A percentile compares a stretch with the other conserved stretches of the same genome.
Evolutionary conservation across 2,113 vertebrate genomes (phyloP).

Genomic region (Podarcis raffonei): DNA sequence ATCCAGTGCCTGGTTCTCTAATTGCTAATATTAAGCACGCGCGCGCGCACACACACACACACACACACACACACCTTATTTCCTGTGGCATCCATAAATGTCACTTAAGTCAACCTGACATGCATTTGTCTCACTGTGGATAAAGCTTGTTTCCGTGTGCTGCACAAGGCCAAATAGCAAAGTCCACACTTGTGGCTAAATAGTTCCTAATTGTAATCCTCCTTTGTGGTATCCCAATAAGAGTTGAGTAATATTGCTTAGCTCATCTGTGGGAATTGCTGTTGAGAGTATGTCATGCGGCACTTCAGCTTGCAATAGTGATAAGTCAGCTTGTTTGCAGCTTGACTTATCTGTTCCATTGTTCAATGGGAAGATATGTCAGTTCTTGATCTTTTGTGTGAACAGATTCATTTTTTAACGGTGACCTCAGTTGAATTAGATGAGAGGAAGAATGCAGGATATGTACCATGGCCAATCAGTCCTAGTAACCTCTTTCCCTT

Average conservation of each 20-base stretch:
- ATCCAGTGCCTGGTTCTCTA: not conserved
- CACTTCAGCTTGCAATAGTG: conserved; percentile 5
- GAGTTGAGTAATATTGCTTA: not conserved
- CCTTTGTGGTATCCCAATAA: not conserved
- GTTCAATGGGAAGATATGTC: not conserved
- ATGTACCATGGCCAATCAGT: not conserved
- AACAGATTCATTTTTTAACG: conserved; percentile 10
- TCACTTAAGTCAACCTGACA: not conserved
- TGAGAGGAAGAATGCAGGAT: not conserved
- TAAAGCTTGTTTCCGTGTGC: not conserved
- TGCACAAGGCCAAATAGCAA: fast-evolving
- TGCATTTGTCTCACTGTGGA: not conserved
- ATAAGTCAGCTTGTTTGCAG: conserved; percentile 2
- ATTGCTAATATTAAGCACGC: not conserved
- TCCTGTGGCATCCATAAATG: not conserved
- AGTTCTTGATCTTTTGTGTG: not conserved
- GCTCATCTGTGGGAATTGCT: not conserved
- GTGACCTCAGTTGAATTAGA: not conserved
- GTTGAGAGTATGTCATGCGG: conserved; percentile 23
- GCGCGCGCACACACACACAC: no score
- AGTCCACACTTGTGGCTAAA: not conserved
- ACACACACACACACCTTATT: no score
- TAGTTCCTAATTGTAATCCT: not conserved
- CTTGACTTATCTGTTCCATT: not conserved
- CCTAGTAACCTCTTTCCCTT: not conserved